Evolutionary conservation across 2,888 invertebrate genomes (phyloP), one percentile per base, ranked within the genome.

Genomic region (Eucera pruinosa): DNA sequence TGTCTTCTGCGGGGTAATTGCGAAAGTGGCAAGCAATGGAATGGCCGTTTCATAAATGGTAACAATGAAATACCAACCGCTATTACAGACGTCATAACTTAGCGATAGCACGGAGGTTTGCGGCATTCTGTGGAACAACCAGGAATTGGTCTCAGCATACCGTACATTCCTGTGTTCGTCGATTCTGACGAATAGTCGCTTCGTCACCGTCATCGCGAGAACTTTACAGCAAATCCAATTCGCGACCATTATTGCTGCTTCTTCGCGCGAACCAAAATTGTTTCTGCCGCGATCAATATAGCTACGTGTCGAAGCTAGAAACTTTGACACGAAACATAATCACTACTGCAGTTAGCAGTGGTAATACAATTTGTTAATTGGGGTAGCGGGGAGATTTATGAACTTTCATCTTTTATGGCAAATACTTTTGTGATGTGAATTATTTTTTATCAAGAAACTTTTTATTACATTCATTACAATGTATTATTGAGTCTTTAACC

Each of bases 71-170:
- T 84, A 79, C 72, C 83, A 81, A 33, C 33, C 27, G 66, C 70
- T 79, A 84, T 84, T 83, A 79, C 73, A 83, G 81, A 72, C 70
- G 80, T 84, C 84, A 85, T 84, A 84, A 84, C 80, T 84, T 85
- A 74, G 70, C 74, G 76, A 71, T 68, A 57, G 82, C 58, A n/a
- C 41, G 48, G 60, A 70, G 64, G 60, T 41, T 75, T 70, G 85
- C 52, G 82, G 79, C 78, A 78, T 85, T 85, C 68, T 69, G 50
- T 48, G 70, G 74, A 82, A 82, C 73, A 82, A 78, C 73, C 62
- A 66, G 80, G 82, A 80, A 84, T 84, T 82, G 85, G 73, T 43
- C 57, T 48, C 18, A 60, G 70, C 80, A 73, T 84, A 52, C 82
- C 84, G 33, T 20, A 45, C 69, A 74, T 82, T 82, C 75, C 78